phyloP scores from a whole-genome alignment of 2,888 invertebrate genomes.

The Timandra comae region DNA sequence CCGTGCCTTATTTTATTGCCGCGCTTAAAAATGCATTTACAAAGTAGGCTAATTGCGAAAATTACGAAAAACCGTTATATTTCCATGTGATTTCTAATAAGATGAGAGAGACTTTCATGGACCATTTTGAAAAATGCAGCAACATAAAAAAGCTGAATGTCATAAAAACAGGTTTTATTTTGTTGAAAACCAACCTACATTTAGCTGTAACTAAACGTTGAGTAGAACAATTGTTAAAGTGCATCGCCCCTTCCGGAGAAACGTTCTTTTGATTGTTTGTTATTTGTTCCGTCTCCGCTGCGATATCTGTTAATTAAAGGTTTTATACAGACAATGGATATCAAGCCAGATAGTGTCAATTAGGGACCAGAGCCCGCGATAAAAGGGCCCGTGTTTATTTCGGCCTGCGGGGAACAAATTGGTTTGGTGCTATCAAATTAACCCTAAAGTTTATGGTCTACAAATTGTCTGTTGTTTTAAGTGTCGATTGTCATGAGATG shows the following conservation, averaged over 20 bases:
- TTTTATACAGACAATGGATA: conserved; percentile 44
- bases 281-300: conserved; percentile 35
- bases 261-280: conserved; percentile 43
- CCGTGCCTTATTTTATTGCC: too few relatives aligned
- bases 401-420: conserved; percentile 40
- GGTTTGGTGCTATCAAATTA: conserved; percentile 43
- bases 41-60: too few relatives aligned
- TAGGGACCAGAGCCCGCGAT: conserved; percentile 32
- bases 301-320: conserved; percentile 57
- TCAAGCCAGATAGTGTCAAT: conserved; percentile 62
- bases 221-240: conserved; percentile 24
- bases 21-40: too few relatives aligned
- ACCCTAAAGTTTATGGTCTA: conserved; percentile 34
- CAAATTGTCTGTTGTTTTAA: conserved; percentile 40
- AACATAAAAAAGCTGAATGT: too few relatives aligned
- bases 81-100: too few relatives aligned
- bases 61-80: too few relatives aligned
- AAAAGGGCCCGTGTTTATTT: conserved; percentile 41
- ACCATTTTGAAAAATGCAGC: too few relatives aligned
- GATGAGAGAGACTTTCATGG: too few relatives aligned
- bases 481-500: conserved; percentile 11
- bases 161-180: too few relatives aligned
- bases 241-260: conserved; percentile 25
- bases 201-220: too few relatives aligned
- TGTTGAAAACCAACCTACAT: too few relatives aligned